Conservation (phyloP, 2,888 invertebrate genomes). For the Netelia inedita region DNA sequence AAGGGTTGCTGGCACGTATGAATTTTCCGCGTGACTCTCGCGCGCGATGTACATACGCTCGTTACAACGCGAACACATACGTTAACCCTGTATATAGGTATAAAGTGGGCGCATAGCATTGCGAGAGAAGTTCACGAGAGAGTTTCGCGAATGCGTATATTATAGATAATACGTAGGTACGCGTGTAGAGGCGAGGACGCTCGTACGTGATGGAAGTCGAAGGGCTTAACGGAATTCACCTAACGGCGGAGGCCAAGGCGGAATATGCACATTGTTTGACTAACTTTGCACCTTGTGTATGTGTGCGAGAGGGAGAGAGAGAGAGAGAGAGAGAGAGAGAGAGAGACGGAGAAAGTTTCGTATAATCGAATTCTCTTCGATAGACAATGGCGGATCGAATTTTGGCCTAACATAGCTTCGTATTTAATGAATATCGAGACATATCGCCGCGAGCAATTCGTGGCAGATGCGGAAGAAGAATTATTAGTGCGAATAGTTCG, state of each 20-base stretch:
- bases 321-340: constrained; percentile 55
- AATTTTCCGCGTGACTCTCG: constrained; percentile 65
- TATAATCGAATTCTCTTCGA: constrained; percentile 53
- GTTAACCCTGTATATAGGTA: not conserved
- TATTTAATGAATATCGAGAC: not conserved
- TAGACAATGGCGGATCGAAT: constrained; percentile 16
- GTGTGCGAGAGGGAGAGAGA: constrained; percentile 32
- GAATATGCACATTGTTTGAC: constrained; percentile 56
- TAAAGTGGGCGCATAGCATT: constrained; percentile 12
- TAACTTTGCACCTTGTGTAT: constrained; percentile 39
- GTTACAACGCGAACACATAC: constrained; percentile 8
- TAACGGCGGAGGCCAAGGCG: constrained; percentile 20
- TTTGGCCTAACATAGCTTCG: constrained; percentile 4
- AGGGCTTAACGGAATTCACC: constrained; percentile 55
- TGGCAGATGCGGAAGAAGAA: not conserved
- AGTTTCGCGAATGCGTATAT: constrained; percentile 70
- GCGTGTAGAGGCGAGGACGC: constrained; percentile 50
- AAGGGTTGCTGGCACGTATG: constrained; percentile 53
- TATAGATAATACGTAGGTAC: constrained; percentile 70
- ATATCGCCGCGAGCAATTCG: not conserved
- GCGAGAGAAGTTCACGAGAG: constrained; percentile 54
- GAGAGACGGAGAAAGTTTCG: constrained; percentile 52
- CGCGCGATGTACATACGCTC: constrained; percentile 29
- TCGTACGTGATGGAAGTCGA: constrained; percentile 67
- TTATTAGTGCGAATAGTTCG: not conserved